Evolutionary conservation across 1,140 invertebrate genomes (phyloP).

Genomic region (Dolichoris vasculosae): DNA sequence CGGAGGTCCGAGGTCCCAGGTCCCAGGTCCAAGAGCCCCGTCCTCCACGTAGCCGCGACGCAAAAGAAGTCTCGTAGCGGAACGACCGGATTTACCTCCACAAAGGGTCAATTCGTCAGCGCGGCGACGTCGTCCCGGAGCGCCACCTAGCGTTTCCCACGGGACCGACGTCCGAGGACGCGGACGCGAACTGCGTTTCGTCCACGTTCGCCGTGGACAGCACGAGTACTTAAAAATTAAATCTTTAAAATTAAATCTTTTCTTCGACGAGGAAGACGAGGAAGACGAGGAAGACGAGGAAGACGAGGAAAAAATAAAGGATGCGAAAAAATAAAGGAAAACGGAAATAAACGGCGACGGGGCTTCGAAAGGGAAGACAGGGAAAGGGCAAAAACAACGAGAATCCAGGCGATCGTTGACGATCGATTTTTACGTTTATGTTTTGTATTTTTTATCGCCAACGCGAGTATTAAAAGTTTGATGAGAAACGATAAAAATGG

Average conservation of each 20-base stretch:
- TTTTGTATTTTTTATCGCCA: not conserved
- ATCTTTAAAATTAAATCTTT: not conserved
- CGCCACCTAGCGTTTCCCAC: not conserved
- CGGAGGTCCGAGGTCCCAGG: too few species aligned
- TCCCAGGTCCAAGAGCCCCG: too few species aligned
- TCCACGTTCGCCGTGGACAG: too few species aligned
- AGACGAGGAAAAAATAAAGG: too few species aligned
- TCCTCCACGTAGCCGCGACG: too few species aligned
- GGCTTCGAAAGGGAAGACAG: not conserved
- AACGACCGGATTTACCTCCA: slow-evolving; percentile 11
- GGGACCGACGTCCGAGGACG: too few species aligned
- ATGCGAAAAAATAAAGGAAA: too few species aligned
- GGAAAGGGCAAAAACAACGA: not conserved
- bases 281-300: not conserved
- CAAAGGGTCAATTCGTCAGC: slow-evolving; percentile 26
- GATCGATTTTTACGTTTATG: slow-evolving; percentile 24
- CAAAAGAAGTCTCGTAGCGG: not conserved
- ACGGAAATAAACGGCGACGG: too few species aligned
- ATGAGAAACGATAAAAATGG: slow-evolving; percentile 29
- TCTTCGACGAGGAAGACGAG: not conserved
- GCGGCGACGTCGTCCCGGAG: too few species aligned
- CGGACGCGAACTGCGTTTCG: too few species aligned
- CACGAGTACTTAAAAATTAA: not conserved
- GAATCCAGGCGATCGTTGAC: not conserved
- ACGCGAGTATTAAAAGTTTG: slow-evolving; percentile 6